These are phyloP conservation scores for Sycon ciliatum DNA, from an alignment of 37 sponge, comb jelly and placozoan genomes.

Conservation along the genomic window DNA sequence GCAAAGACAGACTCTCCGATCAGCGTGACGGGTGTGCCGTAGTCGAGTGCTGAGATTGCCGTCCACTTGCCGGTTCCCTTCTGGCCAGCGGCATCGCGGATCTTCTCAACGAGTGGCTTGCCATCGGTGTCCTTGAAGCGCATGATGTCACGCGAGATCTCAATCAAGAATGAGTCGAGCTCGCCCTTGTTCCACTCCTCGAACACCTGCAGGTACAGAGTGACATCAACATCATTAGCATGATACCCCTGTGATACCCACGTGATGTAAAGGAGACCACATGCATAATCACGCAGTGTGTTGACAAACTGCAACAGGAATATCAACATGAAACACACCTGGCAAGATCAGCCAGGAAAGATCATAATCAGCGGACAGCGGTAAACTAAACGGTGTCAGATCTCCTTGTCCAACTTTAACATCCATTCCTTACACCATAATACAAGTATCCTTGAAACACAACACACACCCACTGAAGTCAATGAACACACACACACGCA, in stretches of 20 bases:
- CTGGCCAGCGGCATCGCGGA: constrained; percentile 85
- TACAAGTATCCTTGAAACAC: too few species aligned
- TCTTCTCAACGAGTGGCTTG: constrained; percentile 77
- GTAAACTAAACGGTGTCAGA: background rate
- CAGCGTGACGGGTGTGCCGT: constrained; percentile 91
- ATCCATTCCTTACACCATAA: too few species aligned
- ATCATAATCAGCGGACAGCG: background rate
- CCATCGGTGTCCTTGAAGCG: constrained; percentile 88
- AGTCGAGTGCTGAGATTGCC: constrained; percentile 90
- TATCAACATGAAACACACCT: background rate
- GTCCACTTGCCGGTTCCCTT: constrained; percentile 99
- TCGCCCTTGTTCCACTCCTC: constrained; percentile 93
- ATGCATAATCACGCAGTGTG: background rate
- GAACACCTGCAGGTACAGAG: constrained; percentile 63
- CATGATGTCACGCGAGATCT: constrained; percentile 80
- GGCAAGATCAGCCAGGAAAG: background rate
- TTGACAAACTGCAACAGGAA: background rate
- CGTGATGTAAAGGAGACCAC: too few species aligned
- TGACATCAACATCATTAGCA: too few species aligned
- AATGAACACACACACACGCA: background rate
- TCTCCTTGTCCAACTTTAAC: too few species aligned
- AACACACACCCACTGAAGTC: background rate
- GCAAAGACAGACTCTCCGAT: constrained; percentile 98
- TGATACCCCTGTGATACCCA: too few species aligned
- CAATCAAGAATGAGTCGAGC: constrained; percentile 92